Percentiles rank a stretch among this genome's conserved stretches.
Evolutionary conservation across 1,140 invertebrate genomes (phyloP).

Genomic region (Mercenaria mercenaria): DNA sequence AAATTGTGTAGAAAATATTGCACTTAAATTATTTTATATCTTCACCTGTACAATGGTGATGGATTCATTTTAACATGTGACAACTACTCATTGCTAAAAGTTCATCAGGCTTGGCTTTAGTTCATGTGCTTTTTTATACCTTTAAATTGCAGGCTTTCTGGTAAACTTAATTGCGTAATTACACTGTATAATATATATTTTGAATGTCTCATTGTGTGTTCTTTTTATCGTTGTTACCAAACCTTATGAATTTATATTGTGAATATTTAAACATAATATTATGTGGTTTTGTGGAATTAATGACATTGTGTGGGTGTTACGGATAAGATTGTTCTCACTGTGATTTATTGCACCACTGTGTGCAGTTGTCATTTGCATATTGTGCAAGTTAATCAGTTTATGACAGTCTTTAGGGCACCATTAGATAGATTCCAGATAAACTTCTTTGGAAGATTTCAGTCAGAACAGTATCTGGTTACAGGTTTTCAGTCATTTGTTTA

Average conservation of each 20-base stretch:
- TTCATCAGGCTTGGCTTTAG: not conserved
- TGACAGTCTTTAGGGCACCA: no score
- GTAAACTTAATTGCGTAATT: no score
- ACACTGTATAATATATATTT: not conserved
- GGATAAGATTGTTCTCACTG: not conserved
- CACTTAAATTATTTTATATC: not conserved
- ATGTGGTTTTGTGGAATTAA: not conserved
- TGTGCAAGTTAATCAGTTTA: not conserved
- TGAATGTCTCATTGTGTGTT: not conserved
- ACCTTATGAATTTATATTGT: not conserved
- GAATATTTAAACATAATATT: not conserved
- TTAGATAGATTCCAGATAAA: no score
- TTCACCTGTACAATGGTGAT: conserved; percentile 5
- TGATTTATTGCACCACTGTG: not conserved
- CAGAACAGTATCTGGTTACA: no score
- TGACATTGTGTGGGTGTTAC: not conserved
- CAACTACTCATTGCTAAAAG: not conserved
- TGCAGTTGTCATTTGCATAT: not conserved
- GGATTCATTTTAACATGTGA: conserved; percentile 33
- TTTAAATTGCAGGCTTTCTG: not conserved
- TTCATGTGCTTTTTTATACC: not conserved
- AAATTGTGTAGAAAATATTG: not conserved
- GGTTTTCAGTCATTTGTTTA: no score
- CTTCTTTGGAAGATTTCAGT: no score
- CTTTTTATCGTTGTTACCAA: not conserved